A percentile compares a stretch with the other conserved stretches of the same genome.
Conservation (phyloP, 1,140 invertebrate genomes). For the Aricia agestis region DNA sequence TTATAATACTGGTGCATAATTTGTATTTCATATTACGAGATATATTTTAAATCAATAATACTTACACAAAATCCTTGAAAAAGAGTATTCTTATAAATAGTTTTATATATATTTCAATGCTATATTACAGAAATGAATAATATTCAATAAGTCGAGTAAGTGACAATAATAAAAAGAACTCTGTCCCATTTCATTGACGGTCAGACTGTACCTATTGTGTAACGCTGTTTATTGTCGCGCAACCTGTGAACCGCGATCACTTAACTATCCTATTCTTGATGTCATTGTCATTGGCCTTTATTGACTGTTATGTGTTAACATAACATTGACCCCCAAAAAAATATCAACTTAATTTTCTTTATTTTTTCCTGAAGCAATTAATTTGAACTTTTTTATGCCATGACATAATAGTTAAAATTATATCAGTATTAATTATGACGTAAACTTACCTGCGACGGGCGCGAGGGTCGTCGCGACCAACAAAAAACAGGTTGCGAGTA, state of each 20-base stretch:
- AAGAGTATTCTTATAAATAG: too few relatives aligned
- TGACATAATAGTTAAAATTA: not conserved
- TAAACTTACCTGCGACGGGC: slow-evolving; percentile 59
- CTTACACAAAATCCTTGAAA: too few relatives aligned
- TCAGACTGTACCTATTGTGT: not conserved
- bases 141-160: too few relatives aligned
- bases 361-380: not conserved
- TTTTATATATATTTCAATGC: too few relatives aligned
- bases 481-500: slow-evolving; percentile 60
- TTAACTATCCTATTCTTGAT: not conserved
- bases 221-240: not conserved
- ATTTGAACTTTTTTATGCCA: not conserved
- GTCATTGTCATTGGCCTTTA: not conserved
- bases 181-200: not conserved
- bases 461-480: slow-evolving; percentile 60
- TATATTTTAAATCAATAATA: too few relatives aligned
- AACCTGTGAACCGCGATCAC: not conserved
- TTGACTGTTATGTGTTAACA: not conserved
- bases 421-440: slow-evolving; percentile 15
- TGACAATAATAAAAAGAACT: not conserved
- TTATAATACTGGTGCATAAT: too few relatives aligned
- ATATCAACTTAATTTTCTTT: not conserved
- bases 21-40: too few relatives aligned
- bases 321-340: not conserved
- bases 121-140: too few relatives aligned